A percentile compares a stretch with the other conserved stretches of the same genome.
These are phyloP conservation scores for Platygyra sinensis DNA, from an alignment of 64 coral and sea anemone genomes.

Conservation along the genomic window DNA sequence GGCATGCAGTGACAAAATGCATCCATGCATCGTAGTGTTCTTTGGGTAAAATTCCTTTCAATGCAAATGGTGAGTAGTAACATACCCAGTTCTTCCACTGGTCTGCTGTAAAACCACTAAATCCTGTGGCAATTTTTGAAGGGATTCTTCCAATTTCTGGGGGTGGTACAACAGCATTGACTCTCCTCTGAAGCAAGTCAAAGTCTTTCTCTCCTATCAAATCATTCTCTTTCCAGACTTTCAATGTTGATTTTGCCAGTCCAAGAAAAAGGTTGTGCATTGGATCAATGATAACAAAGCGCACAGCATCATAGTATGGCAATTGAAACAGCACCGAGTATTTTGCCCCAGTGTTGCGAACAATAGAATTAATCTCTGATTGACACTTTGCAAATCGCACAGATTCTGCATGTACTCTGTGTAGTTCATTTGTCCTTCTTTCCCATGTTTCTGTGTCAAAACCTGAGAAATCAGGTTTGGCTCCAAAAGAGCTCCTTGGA, in stretches of 20 bases:
- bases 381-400: neutral
- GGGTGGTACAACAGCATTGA: conserved; percentile 37
- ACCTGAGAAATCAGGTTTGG: conserved; percentile 36
- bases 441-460: conserved; percentile 32
- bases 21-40: conserved; percentile 22
- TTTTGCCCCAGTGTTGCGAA: conserved; percentile 12
- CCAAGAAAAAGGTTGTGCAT: conserved; percentile 65
- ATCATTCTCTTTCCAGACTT: conserved; percentile 33
- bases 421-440: conserved; percentile 3
- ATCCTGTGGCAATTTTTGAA: conserved; percentile 27
- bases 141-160: conserved; percentile 48
- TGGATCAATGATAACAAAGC: conserved; percentile 47
- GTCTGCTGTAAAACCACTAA: conserved; percentile 33
- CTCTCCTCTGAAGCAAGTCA: conserved; percentile 25
- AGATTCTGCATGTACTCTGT: conserved; percentile 3
- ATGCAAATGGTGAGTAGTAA: conserved; percentile 43
- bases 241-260: conserved; percentile 29
- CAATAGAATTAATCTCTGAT: neutral
- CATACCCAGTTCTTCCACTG: conserved; percentile 65
- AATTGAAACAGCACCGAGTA: conserved; percentile 42
- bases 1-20: conserved; percentile 44
- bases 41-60: conserved; percentile 32
- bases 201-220: conserved; percentile 15
- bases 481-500: conserved; percentile 36
- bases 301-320: conserved; percentile 59